phyloP scores from a whole-genome alignment of 2,888 invertebrate genomes.

The Amiota mariae region DNA sequence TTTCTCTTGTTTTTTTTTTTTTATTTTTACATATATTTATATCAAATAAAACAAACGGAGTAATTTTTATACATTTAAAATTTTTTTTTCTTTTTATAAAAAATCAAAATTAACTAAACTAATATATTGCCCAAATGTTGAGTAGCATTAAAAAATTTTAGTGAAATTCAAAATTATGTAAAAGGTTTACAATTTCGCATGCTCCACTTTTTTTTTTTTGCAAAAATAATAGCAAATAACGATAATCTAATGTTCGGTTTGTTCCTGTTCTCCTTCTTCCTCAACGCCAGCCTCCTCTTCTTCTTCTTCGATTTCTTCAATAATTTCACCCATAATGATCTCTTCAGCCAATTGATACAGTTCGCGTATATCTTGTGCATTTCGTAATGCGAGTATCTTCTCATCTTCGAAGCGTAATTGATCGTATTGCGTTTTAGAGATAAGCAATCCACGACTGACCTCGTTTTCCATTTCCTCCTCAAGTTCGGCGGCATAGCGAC shows the following conservation, averaged over 20 bases:
- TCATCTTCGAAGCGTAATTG: slow-evolving; percentile 76
- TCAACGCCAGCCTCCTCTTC: slow-evolving; percentile 45
- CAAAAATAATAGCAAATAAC: no score
- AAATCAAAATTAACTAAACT: no score
- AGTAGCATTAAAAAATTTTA: no score
- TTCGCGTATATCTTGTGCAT: slow-evolving; percentile 77
- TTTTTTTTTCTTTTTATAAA: no score
- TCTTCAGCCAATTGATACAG: slow-evolving; percentile 78
- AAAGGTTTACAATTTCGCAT: not conserved
- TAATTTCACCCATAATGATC: slow-evolving; percentile 75
- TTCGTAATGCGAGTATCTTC: slow-evolving; percentile 75
- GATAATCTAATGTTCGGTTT: not conserved
- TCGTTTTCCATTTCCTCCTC: slow-evolving; percentile 66
- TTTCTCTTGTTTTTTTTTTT: no score
- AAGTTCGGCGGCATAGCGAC: slow-evolving; percentile 60
- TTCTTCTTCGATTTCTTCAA: slow-evolving; percentile 46
- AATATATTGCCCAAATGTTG: no score
- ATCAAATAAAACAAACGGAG: no score
- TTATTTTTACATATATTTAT: no score
- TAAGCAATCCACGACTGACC: slow-evolving; percentile 73
- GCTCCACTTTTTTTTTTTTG: not conserved
- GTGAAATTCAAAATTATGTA: not conserved
- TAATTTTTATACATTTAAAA: no score
- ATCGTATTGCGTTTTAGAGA: slow-evolving; percentile 75
- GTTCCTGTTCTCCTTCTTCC: slow-evolving; percentile 35